A percentile compares a stretch with the other conserved stretches of the same genome.
Evolutionary conservation across 2,113 vertebrate species (phyloP).

Genomic region (Tragelaphus imberbis): DNA sequence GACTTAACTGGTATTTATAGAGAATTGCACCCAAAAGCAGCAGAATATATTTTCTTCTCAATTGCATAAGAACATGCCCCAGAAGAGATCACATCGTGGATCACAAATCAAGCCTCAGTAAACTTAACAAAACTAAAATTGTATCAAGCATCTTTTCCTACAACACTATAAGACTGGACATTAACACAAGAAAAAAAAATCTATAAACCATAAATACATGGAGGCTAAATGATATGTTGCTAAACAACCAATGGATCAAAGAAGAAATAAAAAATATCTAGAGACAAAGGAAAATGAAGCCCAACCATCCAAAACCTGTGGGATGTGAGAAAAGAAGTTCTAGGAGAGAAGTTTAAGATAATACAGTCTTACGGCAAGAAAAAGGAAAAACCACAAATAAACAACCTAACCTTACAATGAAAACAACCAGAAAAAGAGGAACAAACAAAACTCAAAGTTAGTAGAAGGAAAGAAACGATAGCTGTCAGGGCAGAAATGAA

Average conservation of each 20-base stretch:
- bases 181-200: neutral
- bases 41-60: neutral
- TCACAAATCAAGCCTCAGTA: neutral
- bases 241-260: neutral
- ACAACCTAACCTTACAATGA: neutral
- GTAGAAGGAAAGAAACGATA: neutral
- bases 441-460: neutral
- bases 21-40: neutral
- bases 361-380: neutral
- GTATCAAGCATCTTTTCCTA: neutral
- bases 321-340: neutral
- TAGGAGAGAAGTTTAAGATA: neutral
- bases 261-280: neutral
- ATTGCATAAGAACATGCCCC: neutral
- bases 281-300: neutral
- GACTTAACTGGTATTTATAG: neutral
- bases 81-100: neutral
- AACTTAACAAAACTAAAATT: neutral
- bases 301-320: neutral
- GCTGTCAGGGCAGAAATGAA: neutral
- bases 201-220: neutral
- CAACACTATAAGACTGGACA: neutral
- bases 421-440: neutral
- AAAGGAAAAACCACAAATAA: neutral
- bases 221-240: neutral